Conservation (phyloP, 2,797 vertebrate genomes). For the Propithecus deckenii region DNA sequence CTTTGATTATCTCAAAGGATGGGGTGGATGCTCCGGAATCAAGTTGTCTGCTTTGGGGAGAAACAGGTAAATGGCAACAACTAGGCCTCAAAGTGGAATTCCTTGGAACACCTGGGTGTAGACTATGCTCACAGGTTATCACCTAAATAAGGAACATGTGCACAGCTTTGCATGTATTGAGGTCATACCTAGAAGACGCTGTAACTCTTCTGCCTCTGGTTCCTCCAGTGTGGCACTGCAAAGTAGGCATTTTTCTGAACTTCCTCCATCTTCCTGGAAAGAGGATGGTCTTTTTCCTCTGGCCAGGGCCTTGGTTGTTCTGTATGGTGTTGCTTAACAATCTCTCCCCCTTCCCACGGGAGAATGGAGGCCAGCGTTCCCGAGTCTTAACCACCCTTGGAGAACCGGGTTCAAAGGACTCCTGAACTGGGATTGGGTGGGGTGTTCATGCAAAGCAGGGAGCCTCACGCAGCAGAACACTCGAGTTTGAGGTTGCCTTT, state of each 20-base stretch:
- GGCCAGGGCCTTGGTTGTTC: not conserved
- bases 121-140: not conserved
- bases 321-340: not conserved
- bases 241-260: not conserved
- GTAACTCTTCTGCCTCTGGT: not conserved
- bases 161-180: not conserved
- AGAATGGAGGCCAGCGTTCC: fast-evolving
- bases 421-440: not conserved
- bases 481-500: not conserved
- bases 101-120: not conserved
- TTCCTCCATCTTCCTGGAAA: not conserved
- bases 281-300: not conserved
- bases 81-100: not conserved
- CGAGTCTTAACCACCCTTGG: fast-evolving
- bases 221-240: not conserved
- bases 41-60: not conserved
- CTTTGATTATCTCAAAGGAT: too few species aligned
- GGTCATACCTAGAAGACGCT: not conserved
- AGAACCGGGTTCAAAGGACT: not conserved
- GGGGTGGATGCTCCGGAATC: not conserved
- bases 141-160: not conserved
- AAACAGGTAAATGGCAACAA: not conserved
- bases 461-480: fast-evolving
- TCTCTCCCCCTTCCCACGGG: not conserved
- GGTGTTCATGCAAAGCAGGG: too few species aligned